phyloP scores from a whole-genome alignment of 2,113 vertebrate species.

The Calidris pygmaea region DNA sequence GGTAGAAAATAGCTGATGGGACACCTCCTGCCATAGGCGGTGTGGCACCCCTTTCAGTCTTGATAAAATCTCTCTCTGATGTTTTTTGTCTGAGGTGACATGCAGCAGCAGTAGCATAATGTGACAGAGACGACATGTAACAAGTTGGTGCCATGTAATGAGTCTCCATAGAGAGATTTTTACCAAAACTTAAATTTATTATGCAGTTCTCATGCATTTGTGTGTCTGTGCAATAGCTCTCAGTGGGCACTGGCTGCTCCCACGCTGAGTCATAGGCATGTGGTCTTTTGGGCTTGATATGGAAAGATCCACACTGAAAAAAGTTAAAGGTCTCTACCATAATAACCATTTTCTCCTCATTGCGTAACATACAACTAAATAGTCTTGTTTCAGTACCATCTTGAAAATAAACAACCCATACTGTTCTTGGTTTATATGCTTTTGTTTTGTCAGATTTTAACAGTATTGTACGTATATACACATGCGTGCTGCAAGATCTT shows the following conservation, averaged over 20 bases:
- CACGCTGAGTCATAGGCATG: not conserved
- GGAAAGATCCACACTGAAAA: not conserved
- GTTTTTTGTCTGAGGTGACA: not conserved
- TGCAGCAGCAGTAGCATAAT: not conserved
- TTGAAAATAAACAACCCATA: not conserved
- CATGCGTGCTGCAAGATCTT: not conserved
- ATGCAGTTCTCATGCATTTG: not conserved
- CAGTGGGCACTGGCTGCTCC: not conserved
- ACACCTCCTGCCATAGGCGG: not conserved
- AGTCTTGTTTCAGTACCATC: not conserved
- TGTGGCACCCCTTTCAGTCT: no score
- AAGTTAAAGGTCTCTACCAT: not conserved
- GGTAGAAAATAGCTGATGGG: not conserved
- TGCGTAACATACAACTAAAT: not conserved
- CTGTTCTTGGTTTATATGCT: not conserved
- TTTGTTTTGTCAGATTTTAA: not conserved
- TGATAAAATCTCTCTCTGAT: not conserved
- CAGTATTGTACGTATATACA: fast-evolving
- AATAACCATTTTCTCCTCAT: not conserved
- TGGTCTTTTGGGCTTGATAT: not conserved
- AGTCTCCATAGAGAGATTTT: not conserved
- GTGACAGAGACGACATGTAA: not conserved
- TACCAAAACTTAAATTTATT: not conserved
- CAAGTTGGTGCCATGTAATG: not conserved
- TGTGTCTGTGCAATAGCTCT: not conserved